A percentile compares a stretch with the other conserved stretches of the same genome.
phyloP scores from a whole-genome alignment of 2,888 invertebrate genomes.

The Myathropa florea region DNA sequence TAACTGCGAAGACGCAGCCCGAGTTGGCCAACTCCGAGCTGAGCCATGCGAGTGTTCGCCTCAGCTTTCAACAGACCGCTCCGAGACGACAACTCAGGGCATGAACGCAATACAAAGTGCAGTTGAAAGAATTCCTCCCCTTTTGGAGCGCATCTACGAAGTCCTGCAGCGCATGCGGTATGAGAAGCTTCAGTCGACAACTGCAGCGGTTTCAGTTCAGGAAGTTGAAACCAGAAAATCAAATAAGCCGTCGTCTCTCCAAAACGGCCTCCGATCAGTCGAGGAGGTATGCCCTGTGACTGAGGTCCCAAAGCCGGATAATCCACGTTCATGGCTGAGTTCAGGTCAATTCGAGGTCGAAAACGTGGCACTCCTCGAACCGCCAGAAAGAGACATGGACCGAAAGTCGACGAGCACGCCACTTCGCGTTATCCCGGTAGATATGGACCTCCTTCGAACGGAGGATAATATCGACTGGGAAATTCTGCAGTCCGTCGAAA shows the following conservation, averaged over 20 bases:
- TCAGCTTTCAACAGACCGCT: background rate
- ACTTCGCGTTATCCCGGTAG: constrained; percentile 38
- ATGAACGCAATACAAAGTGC: background rate
- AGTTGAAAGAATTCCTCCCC: background rate
- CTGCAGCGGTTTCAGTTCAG: background rate
- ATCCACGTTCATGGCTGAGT: no score
- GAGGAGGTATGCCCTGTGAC: no score
- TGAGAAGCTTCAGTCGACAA: background rate
- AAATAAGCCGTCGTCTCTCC: no score
- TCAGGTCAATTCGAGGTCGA: background rate
- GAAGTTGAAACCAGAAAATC: background rate
- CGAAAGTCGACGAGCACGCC: background rate
- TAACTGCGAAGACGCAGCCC: no score
- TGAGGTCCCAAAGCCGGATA: no score
- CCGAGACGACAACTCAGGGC: background rate
- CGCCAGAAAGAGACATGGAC: constrained; percentile 46
- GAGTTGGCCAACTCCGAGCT: background rate
- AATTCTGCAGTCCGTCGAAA: background rate
- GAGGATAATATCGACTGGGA: constrained; percentile 12
- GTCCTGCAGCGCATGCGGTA: constrained; percentile 24
- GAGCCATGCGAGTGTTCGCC: background rate
- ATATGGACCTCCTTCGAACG: constrained; percentile 34
- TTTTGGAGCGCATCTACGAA: constrained; percentile 37
- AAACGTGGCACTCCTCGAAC: constrained; percentile 10
- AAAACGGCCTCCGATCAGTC: no score